Percentiles rank a stretch among this genome's conserved stretches.
These are phyloP conservation scores for Rhopilema esculentum DNA, from an alignment of 30 jellyfish, hydroid and myxozoan genomes.

Conservation along the genomic window DNA sequence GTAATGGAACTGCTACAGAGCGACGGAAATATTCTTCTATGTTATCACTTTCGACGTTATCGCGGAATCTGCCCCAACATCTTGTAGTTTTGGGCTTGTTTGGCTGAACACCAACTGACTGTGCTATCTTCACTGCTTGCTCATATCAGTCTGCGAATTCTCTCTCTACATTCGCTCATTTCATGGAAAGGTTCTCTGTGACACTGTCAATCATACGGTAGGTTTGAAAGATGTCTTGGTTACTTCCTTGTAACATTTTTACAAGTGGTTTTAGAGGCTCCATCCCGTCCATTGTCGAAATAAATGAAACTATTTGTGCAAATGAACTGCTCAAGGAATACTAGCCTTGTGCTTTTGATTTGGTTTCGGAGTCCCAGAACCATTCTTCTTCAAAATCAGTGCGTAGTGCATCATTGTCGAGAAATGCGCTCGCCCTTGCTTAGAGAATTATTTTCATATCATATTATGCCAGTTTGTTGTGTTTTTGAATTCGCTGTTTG, in stretches of 20 bases:
- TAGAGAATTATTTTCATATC: no score
- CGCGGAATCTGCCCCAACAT: slow-evolving; percentile 51
- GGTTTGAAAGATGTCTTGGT: slow-evolving; percentile 65
- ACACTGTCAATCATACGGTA: slow-evolving; percentile 52
- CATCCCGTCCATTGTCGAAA: slow-evolving; percentile 50
- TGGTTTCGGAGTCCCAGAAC: slow-evolving; percentile 69
- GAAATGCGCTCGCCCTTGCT: no score
- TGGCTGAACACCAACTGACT: slow-evolving; percentile 34
- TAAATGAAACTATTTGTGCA: slow-evolving; percentile 49
- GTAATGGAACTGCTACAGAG: slow-evolving; percentile 52
- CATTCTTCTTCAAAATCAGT: no score
- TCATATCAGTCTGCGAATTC: slow-evolving; percentile 45
- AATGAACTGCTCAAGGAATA: slow-evolving; percentile 34
- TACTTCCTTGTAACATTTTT: slow-evolving; percentile 46
- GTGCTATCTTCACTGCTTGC: slow-evolving; percentile 55
- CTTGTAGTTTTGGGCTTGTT: slow-evolving; percentile 30
- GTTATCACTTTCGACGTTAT: slow-evolving; percentile 45
- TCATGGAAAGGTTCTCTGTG: slow-evolving; percentile 34
- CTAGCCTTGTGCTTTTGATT: slow-evolving; percentile 35
- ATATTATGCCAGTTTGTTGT: no score
- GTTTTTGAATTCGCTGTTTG: no score
- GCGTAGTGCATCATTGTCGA: no score
- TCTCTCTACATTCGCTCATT: slow-evolving; percentile 24
- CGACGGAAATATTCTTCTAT: slow-evolving; percentile 52
- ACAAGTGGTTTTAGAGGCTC: slow-evolving; percentile 58